A percentile compares a stretch with the other conserved stretches of the same genome.
Conservation (phyloP, 1,140 invertebrate genomes). For the Arion vulgaris region DNA sequence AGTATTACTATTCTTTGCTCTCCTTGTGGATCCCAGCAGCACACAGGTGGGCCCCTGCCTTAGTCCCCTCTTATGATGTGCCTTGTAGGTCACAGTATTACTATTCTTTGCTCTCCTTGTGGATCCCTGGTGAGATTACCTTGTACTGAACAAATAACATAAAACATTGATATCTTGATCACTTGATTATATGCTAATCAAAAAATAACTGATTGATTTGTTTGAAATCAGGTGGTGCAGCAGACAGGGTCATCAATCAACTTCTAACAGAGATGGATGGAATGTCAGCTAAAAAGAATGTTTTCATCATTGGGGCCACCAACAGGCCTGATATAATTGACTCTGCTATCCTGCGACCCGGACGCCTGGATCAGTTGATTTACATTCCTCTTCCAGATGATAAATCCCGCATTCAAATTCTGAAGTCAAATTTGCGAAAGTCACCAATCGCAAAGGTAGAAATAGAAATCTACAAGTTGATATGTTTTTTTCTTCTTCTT, state of each 20-base stretch:
- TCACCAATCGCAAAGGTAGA: slow-evolving; percentile 91
- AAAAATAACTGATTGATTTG: too few species aligned
- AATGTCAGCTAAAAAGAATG: slow-evolving; percentile 99
- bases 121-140: too few species aligned
- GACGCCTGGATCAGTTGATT: slow-evolving; percentile 98
- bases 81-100: too few species aligned
- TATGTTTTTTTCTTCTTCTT: too few species aligned
- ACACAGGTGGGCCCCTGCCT: too few species aligned
- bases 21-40: too few species aligned
- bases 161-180: too few species aligned
- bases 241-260: slow-evolving; percentile 99
- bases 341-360: slow-evolving; percentile 97
- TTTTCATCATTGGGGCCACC: slow-evolving; percentile 99
- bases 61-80: too few species aligned
- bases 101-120: too few species aligned
- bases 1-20: too few species aligned
- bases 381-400: slow-evolving; percentile 99
- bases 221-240: slow-evolving; percentile 82
- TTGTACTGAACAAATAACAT: too few species aligned
- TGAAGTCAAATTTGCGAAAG: slow-evolving; percentile 95
- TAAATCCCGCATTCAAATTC: slow-evolving; percentile 95
- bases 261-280: slow-evolving; percentile 99
- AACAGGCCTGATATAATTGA: slow-evolving; percentile 97
- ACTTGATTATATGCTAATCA: too few species aligned
- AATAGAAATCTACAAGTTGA: not conserved